These are phyloP conservation scores for Himalopsyche phryganea DNA, from an alignment of 1,140 invertebrate species.

Conservation along the genomic window DNA sequence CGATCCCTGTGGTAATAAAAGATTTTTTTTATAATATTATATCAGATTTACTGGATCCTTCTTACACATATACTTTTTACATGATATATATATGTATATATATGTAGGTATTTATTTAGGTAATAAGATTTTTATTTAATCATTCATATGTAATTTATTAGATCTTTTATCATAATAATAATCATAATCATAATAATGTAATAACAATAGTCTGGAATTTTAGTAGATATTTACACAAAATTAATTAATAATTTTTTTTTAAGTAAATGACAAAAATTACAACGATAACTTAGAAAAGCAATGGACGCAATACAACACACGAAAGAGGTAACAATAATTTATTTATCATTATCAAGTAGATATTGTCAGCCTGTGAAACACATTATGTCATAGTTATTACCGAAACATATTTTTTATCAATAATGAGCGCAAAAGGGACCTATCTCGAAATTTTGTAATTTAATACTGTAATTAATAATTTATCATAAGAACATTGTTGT, in stretches of 20 bases:
- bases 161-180: conserved; percentile 30
- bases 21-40: conserved; percentile 15
- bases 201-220: background rate
- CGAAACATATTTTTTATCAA: too few species aligned
- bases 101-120: conserved; percentile 24
- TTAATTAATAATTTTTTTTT: too few species aligned
- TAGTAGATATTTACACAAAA: conserved; percentile 19
- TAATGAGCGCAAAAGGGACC: too few species aligned
- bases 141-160: conserved; percentile 35
- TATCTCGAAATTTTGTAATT: too few species aligned
- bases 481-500: too few species aligned
- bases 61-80: conserved; percentile 33
- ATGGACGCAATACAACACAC: conserved; percentile 2
- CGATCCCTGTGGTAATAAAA: conserved; percentile 13
- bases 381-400: too few species aligned
- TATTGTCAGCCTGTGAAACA: too few species aligned
- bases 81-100: conserved; percentile 32
- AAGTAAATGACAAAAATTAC: too few species aligned
- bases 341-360: too few species aligned
- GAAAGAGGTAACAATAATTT: conserved; percentile 2
- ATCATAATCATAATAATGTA: conserved; percentile 24
- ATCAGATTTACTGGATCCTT: conserved; percentile 31
- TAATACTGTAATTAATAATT: too few species aligned
- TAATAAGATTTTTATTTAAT: conserved; percentile 31
- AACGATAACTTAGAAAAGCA: conserved; percentile 3